phyloP scores from a whole-genome alignment of 1,140 invertebrate species.

The Helicorthomorpha holstii region DNA sequence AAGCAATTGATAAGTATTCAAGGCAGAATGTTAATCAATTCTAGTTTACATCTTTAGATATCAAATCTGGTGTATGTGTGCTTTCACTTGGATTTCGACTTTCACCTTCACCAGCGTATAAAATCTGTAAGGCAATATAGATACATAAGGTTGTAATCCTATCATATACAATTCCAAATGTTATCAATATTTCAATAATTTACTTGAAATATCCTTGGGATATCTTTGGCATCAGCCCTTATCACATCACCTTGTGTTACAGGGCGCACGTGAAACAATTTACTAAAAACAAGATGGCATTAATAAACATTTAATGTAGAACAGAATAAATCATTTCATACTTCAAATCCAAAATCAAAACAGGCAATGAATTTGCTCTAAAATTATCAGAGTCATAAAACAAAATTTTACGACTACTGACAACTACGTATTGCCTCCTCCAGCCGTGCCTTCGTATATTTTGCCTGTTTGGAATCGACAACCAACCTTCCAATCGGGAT shows the following conservation, averaged over 20 bases:
- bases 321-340: constrained; percentile 22
- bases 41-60: constrained; percentile 16
- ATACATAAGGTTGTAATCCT: neutral
- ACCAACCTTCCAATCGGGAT: constrained; percentile 80
- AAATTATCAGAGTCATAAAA: constrained; percentile 93
- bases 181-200: neutral
- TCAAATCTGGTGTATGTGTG: constrained; percentile 21
- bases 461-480: constrained; percentile 85
- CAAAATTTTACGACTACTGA: constrained; percentile 90
- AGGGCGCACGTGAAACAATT: constrained; percentile 94
- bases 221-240: constrained; percentile 93
- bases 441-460: constrained; percentile 90
- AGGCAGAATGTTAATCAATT: neutral
- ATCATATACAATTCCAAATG: neutral
- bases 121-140: constrained; percentile 35
- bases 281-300: constrained; percentile 37
- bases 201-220: constrained; percentile 95
- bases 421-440: constrained; percentile 93
- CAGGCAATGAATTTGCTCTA: constrained; percentile 85
- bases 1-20: constrained; percentile 5
- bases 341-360: constrained; percentile 87
- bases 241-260: constrained; percentile 98
- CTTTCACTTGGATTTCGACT: constrained; percentile 63
- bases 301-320: constrained; percentile 3
- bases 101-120: constrained; percentile 87